phyloP scores from a whole-genome alignment of 2,888 invertebrate genomes.

The Ormyrus thymus region DNA sequence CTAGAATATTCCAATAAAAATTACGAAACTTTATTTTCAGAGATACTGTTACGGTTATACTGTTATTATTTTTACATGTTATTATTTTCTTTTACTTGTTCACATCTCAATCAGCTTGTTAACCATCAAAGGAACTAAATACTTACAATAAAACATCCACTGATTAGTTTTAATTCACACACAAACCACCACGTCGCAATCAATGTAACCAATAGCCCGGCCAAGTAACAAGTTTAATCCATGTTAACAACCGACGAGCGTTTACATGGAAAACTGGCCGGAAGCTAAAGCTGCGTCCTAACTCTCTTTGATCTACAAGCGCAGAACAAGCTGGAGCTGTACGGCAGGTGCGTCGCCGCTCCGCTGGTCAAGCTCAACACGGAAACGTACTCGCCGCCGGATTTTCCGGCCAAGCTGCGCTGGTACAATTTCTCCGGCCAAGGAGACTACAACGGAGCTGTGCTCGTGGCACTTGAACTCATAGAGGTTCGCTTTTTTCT shows the following conservation, averaged over 20 bases:
- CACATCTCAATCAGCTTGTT: too few species aligned
- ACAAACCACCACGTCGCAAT: too few species aligned
- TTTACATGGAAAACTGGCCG: not conserved
- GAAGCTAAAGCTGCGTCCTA: not conserved
- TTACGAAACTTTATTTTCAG: too few species aligned
- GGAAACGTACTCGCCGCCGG: slow-evolving; percentile 68
- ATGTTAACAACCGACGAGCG: too few species aligned
- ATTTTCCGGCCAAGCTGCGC: slow-evolving; percentile 73
- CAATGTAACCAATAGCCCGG: too few species aligned
- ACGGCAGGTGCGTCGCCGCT: slow-evolving; percentile 73
- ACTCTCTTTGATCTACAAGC: not conserved
- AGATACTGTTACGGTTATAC: too few species aligned
- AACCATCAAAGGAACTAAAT: too few species aligned
- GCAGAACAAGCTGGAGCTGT: slow-evolving; percentile 69
- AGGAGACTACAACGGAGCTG: slow-evolving; percentile 67
- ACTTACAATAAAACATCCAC: too few species aligned
- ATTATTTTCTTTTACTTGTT: too few species aligned
- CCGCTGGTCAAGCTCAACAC: slow-evolving; percentile 74
- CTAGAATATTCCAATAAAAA: not conserved
- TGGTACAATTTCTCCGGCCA: slow-evolving; percentile 71
- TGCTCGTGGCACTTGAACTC: slow-evolving; percentile 76
- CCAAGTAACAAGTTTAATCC: too few species aligned
- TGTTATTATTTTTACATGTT: too few species aligned
- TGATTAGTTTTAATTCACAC: too few species aligned
- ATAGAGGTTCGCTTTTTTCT: slow-evolving; percentile 70